Evolutionary conservation across 2,113 vertebrate species (phyloP), one percentile per base, ranked within the genome.

Genomic region (Leptobrachium leishanense): DNA sequence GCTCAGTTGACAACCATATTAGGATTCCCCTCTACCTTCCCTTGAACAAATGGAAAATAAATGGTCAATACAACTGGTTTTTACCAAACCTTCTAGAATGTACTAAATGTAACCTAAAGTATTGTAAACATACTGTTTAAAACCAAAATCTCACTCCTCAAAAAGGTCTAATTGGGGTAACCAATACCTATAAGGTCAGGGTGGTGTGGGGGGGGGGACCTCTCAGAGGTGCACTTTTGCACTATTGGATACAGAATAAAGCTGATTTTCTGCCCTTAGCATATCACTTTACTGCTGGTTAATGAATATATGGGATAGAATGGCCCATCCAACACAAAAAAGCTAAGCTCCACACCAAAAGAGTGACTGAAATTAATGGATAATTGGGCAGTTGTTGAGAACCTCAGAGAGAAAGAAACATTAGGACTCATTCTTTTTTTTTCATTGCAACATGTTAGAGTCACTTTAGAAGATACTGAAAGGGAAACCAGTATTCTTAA

Each of bases 281-380:
- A 12, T 72, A 72, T 68, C 62, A 68, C 68, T 46, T 81, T 74
- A 63, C 43, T 46, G 54, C 54, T 74, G 57, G 76, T 79, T 82
- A 84, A 50, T 0, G 2, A 10, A 4, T 71, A 81, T 84, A 81
- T 84, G 44, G 84, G 79, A 82, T 20, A 82, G 39, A 12, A 44
- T 67, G 71, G 0, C 0, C 50, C 5, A 85, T 77, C 82, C 82
- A 84, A 84, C 7, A 7, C 75, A 77, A 63, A 75, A 31, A 84
- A 85, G 62, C 75, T 85, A 44, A 75, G 62, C 53, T 72, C 66
- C 42, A 72, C 71, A 76, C 78, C 84, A 86, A 80, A 84, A 86
- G 69, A 72, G 75, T 74, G 83, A 75, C 74, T 43, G 77, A 84
- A 88, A 88, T 88, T 83, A 89, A 87, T 87, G 78, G 77, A 53